Conservation (phyloP, 1,140 invertebrate genomes). For the Probaryconus sp. region DNA sequence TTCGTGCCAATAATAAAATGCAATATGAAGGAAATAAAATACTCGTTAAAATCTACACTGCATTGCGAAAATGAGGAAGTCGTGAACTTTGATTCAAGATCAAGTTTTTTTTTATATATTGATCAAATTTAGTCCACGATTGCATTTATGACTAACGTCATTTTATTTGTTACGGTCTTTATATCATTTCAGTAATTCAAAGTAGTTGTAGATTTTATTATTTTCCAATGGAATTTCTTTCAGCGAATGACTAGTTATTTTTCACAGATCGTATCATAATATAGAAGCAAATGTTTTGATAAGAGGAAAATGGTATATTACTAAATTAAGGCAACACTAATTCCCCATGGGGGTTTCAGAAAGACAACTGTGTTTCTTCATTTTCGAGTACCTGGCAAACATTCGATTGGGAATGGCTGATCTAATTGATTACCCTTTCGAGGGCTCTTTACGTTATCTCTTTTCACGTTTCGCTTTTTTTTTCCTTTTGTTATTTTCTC, state of each 20-base stretch:
- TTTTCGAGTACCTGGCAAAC: constrained; percentile 68
- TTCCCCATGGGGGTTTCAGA: constrained; percentile 40
- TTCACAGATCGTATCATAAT: no score
- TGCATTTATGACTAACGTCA: no score
- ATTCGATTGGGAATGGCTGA: constrained; percentile 60
- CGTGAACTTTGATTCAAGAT: not conserved
- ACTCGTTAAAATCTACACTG: constrained; percentile 4
- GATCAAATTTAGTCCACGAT: constrained; percentile 1
- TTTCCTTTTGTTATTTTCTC: constrained; percentile 32
- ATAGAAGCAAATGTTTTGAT: not conserved
- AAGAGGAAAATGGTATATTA: not conserved
- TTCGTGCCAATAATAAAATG: not conserved
- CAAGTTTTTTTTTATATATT: constrained; percentile 1
- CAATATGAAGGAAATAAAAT: constrained; percentile 10
- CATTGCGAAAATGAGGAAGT: constrained; percentile 3
- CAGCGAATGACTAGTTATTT: no score
- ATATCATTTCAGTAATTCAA: no score
- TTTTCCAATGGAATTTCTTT: no score
- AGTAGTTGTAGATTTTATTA: no score
- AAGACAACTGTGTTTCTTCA: constrained; percentile 23
- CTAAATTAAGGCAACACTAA: constrained; percentile 60
- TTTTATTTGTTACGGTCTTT: not conserved
- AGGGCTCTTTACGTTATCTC: constrained; percentile 31
- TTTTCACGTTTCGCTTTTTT: constrained; percentile 37
- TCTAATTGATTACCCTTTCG: constrained; percentile 73